Conservation (phyloP, 1,140 invertebrate genomes). For the Drosophila nasuta region DNA sequence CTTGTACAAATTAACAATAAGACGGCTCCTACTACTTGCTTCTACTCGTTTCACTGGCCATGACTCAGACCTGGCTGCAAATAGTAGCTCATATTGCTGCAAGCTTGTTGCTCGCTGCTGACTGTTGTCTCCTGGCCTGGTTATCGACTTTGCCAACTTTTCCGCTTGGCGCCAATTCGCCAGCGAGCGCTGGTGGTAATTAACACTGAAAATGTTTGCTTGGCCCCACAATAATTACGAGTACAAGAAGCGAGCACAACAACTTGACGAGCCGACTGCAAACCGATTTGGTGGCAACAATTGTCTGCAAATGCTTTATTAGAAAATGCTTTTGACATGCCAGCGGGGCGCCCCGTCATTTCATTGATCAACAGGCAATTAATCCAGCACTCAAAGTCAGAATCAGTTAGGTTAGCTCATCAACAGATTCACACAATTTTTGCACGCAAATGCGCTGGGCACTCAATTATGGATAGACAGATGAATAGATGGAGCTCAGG, state of each 20-base stretch:
- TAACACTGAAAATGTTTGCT: slow-evolving; percentile 68
- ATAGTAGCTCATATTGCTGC: slow-evolving; percentile 59
- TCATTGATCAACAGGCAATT: slow-evolving; percentile 7
- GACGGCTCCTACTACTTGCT: slow-evolving; percentile 45
- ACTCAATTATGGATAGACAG: slow-evolving; percentile 52
- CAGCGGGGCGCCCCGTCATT: slow-evolving; percentile 43
- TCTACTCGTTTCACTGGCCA: slow-evolving; percentile 15
- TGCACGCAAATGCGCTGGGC: slow-evolving; percentile 70
- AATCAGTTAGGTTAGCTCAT: slow-evolving; percentile 59
- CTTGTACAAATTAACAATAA: slow-evolving; percentile 79
- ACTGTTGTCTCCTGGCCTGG: slow-evolving; percentile 16
- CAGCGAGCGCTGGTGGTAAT: slow-evolving; percentile 53
- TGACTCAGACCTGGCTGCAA: slow-evolving; percentile 39
- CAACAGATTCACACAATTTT: slow-evolving; percentile 79
- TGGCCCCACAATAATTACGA: slow-evolving; percentile 21
- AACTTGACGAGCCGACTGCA: slow-evolving; percentile 23
- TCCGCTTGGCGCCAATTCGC: slow-evolving; percentile 60
- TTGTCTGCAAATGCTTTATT: slow-evolving; percentile 78
- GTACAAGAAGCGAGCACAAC: slow-evolving; percentile 12
- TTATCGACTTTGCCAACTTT: slow-evolving; percentile 36
- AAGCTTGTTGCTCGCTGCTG: slow-evolving; percentile 38
- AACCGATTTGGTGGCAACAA: slow-evolving; percentile 46
- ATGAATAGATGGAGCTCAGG: slow-evolving; percentile 17
- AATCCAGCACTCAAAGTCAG: slow-evolving; percentile 16
- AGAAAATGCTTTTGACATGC: slow-evolving; percentile 68